Conservation (phyloP, 53 echinoderm and acorn worm genomes). For the Luidia sarsii region DNA sequence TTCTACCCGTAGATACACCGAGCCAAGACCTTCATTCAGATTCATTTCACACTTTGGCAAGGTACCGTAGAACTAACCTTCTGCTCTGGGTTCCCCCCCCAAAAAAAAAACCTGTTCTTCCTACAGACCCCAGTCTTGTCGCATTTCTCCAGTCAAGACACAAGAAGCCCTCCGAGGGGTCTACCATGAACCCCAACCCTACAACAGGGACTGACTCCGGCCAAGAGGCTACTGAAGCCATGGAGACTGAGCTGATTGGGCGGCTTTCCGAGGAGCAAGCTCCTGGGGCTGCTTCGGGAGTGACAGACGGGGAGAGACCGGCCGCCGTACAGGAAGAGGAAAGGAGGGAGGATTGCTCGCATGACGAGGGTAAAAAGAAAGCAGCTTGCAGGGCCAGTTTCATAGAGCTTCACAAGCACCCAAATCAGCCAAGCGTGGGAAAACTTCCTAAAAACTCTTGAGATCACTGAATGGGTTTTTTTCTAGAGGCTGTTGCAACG, state of each 20-base stretch:
- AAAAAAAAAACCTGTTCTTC: too few species aligned
- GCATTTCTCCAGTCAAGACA: constrained; percentile 59
- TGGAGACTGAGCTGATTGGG: constrained; percentile 17
- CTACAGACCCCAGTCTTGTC: constrained; percentile 67
- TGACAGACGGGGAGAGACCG: background rate
- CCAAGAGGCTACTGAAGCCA: constrained; percentile 7
- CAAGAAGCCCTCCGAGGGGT: background rate
- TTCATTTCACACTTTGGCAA: too few species aligned
- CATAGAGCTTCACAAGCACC: too few species aligned
- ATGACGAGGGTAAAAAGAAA: background rate
- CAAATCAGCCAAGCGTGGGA: too few species aligned
- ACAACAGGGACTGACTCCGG: background rate
- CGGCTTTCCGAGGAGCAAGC: background rate
- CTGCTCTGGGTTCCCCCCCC: too few species aligned
- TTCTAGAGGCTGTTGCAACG: too few species aligned
- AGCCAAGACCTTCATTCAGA: too few species aligned
- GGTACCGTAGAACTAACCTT: too few species aligned
- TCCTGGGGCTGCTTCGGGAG: background rate
- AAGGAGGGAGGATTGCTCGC: constrained; percentile 6
- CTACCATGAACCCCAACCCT: background rate
- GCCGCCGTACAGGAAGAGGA: constrained; percentile 4
- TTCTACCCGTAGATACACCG: too few species aligned
- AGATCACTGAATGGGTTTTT: too few species aligned
- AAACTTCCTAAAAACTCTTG: too few species aligned
- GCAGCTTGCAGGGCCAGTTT: too few species aligned